Evolutionary conservation across 2,888 invertebrate genomes (phyloP).

Genomic region (Agonopterix heracliana): DNA sequence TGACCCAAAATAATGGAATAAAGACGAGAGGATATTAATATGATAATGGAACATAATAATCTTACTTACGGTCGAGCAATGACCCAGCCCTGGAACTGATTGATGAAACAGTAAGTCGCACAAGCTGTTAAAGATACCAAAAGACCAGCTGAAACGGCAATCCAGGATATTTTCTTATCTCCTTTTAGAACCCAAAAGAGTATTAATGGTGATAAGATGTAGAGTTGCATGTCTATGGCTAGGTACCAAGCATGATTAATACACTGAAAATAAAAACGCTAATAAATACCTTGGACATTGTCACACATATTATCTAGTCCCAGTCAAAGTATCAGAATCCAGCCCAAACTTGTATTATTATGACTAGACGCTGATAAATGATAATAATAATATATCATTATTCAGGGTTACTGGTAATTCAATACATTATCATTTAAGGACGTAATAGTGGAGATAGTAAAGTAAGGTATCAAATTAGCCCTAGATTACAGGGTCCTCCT

Average conservation of each 20-base stretch:
- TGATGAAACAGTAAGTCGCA: conserved; percentile 40
- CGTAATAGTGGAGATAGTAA: too few relatives aligned
- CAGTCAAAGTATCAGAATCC: not conserved
- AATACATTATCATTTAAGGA: too few relatives aligned
- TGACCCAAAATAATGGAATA: not conserved
- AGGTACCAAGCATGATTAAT: conserved; percentile 34
- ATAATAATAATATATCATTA: too few relatives aligned
- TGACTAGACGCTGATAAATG: too few relatives aligned
- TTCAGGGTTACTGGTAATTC: too few relatives aligned
- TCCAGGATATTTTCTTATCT: conserved; percentile 25
- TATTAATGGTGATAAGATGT: conserved; percentile 30
- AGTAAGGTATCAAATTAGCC: too few relatives aligned
- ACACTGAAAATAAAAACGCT: conserved; percentile 24
- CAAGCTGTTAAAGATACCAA: conserved; percentile 23
- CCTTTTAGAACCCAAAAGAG: conserved; percentile 29
- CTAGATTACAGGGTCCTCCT: too few relatives aligned
- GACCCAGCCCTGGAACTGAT: not conserved
- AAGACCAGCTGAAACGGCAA: conserved; percentile 18
- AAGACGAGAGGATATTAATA: not conserved
- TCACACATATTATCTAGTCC: not conserved
- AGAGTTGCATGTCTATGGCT: conserved; percentile 35
- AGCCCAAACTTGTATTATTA: not conserved
- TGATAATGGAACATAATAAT: not conserved
- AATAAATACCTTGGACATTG: not conserved
- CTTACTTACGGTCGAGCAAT: not conserved